Evolutionary conservation across 1,140 invertebrate genomes (phyloP), one percentile per base, ranked within the genome.

Genomic region (Orussus abietinus): DNA sequence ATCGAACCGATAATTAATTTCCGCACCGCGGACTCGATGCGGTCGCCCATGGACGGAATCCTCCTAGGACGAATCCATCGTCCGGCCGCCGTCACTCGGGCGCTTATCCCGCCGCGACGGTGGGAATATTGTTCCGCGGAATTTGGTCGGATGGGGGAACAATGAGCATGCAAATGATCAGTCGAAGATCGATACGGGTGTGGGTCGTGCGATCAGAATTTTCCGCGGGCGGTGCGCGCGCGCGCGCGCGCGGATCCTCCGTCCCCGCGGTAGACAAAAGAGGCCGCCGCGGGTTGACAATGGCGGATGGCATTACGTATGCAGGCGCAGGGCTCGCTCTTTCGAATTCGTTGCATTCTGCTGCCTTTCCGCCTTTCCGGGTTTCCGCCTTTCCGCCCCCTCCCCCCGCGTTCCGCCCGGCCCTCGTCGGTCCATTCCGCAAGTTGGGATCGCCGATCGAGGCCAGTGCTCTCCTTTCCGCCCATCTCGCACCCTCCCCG

Each of bases 101-200:
- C n/a, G n/a, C n/a, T n/a, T n/a, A n/a, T 25, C 22, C 22, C 6
- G n/a, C n/a, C 22, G 22, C 22, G 6, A 25, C 22, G n/a, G n/a
- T n/a, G 22, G 6, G 22, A 25, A 25, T 25, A 25, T 25, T 25
- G 22, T 25, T 25, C 22, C 22, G n/a, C n/a, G 22, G 22, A 25
- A 25, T 25, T 25, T 25, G 6, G 22, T 25, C 22, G 22, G 22
- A 25, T 25, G 22, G 6, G 22, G 6, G 34, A 36, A 36, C 34
- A 36, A 36, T 36, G 18, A 36, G 34, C 13, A 36, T 36, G 34
- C 34, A 36, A 36, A 36, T 36, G 34, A 36, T 36, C 34, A 36
- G 34, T 15, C 34, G 34, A 36, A 36, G 34, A 36, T 36, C 34
- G 18, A 36, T 36, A 36, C n/a, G 18, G 13, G 34, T 15, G n/a